A percentile compares a stretch with the other conserved stretches of the same genome.
phyloP scores from a whole-genome alignment of 2,888 invertebrate species.

The Blera fallax region DNA sequence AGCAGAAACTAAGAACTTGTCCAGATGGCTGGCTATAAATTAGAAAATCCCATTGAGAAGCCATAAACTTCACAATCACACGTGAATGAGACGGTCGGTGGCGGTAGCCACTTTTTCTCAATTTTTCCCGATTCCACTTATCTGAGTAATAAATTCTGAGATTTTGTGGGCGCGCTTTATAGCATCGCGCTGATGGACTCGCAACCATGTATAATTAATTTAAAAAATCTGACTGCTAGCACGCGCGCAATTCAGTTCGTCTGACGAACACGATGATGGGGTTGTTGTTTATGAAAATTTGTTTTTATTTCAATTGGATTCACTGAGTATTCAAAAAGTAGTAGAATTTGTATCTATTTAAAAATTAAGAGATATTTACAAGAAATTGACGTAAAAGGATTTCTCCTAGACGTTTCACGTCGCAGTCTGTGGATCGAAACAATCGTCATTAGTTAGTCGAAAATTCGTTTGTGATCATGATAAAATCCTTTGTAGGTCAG shows the following conservation, averaged over 20 bases:
- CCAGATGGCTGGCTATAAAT: conserved; percentile 34
- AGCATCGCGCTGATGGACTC: conserved; percentile 26
- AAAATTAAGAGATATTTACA: background rate
- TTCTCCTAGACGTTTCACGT: too few species aligned
- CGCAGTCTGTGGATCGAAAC: too few species aligned
- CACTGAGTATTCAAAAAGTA: background rate
- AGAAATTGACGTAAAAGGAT: too few species aligned
- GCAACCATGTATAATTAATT: conserved; percentile 25
- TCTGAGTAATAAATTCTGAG: conserved; percentile 48
- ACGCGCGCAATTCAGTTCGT: conserved; percentile 37
- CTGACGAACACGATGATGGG: background rate
- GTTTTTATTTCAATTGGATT: background rate
- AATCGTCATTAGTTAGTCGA: too few species aligned
- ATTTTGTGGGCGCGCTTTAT: conserved; percentile 59
- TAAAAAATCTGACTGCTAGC: conserved; percentile 52
- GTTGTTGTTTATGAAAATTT: conserved; percentile 3
- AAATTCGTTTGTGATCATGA: too few species aligned
- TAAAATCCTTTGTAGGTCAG: too few species aligned
- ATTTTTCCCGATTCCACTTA: conserved; percentile 46
- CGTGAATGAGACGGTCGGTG: conserved; percentile 13
- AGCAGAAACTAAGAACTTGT: conserved; percentile 5
- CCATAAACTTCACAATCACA: conserved; percentile 35
- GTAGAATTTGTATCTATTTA: background rate
- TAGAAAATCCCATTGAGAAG: conserved; percentile 43
- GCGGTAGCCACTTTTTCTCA: conserved; percentile 1